These are phyloP conservation scores for Mythimna pallens DNA, from an alignment of 2,888 invertebrate species.

Conservation along the genomic window DNA sequence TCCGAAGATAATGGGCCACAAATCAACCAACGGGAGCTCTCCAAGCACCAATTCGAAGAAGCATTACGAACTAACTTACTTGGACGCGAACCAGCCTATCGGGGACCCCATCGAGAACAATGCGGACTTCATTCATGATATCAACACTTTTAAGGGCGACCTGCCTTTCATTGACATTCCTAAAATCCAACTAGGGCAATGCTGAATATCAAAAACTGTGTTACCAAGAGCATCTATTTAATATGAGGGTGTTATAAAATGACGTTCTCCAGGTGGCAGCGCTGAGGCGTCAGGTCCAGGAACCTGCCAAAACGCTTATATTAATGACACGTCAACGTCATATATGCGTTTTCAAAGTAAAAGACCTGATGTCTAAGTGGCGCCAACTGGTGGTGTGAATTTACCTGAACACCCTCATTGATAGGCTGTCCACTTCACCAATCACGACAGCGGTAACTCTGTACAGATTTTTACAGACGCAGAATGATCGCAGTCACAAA, in stretches of 20 bases:
- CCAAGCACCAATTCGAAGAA: slow-evolving; percentile 55
- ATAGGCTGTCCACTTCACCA: background rate
- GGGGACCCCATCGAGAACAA: slow-evolving; percentile 75
- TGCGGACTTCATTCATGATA: slow-evolving; percentile 77
- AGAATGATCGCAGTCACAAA: background rate
- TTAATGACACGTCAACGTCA: too few relatives aligned
- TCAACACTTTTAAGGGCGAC: slow-evolving; percentile 72
- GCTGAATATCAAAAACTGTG: slow-evolving; percentile 66
- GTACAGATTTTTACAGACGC: background rate
- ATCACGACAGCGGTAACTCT: slow-evolving; percentile 1
- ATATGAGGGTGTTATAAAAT: background rate
- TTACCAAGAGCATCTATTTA: background rate
- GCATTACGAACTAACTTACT: slow-evolving; percentile 73
- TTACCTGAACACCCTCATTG: background rate
- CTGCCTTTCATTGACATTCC: slow-evolving; percentile 75
- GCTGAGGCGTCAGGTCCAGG: too few relatives aligned
- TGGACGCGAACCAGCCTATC: slow-evolving; percentile 73
- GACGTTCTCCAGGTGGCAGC: too few relatives aligned
- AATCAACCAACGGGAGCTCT: slow-evolving; percentile 58
- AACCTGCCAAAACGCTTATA: too few relatives aligned
- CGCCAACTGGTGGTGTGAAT: too few relatives aligned
- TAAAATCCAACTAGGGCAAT: slow-evolving; percentile 75
- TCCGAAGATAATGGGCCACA: slow-evolving; percentile 82
- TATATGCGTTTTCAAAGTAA: too few relatives aligned
- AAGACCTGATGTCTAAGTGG: too few relatives aligned